Evolutionary conservation across 2,797 vertebrate genomes (phyloP).

Genomic region (Limnodromus scolopaceus): DNA sequence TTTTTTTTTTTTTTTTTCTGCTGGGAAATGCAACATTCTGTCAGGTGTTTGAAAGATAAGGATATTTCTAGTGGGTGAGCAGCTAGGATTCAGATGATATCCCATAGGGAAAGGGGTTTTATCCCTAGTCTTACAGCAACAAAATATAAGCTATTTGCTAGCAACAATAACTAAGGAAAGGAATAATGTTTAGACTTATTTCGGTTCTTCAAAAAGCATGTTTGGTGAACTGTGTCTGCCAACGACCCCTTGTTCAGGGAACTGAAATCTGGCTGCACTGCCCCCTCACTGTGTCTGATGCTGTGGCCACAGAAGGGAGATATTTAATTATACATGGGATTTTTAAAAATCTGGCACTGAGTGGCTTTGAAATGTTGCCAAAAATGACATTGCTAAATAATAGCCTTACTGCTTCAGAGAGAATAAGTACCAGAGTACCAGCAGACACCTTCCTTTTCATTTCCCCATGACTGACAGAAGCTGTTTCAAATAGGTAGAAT

Average conservation of each 20-base stretch:
- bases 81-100: neutral
- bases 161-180: neutral
- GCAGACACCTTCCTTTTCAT: neutral
- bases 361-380: slow-evolving; percentile 25
- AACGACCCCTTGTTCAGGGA: neutral
- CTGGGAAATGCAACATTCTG: neutral
- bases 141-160: neutral
- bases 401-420: slow-evolving; percentile 23
- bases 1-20: neutral
- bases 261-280: neutral
- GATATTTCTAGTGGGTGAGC: neutral
- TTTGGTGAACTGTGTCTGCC: neutral
- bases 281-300: neutral
- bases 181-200: neutral
- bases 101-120: neutral
- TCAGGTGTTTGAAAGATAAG: neutral
- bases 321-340: neutral
- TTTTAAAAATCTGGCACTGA: neutral
- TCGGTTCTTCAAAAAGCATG: neutral
- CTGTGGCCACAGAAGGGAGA: neutral
- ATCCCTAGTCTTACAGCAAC: neutral
- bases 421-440: neutral
- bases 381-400: slow-evolving; percentile 33
- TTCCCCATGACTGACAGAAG: neutral
- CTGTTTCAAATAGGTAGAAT: neutral